Percentiles rank a stretch among this genome's conserved stretches.
Conservation (phyloP, 2,888 invertebrate species). For the Hydroisotoma schaefferi region DNA sequence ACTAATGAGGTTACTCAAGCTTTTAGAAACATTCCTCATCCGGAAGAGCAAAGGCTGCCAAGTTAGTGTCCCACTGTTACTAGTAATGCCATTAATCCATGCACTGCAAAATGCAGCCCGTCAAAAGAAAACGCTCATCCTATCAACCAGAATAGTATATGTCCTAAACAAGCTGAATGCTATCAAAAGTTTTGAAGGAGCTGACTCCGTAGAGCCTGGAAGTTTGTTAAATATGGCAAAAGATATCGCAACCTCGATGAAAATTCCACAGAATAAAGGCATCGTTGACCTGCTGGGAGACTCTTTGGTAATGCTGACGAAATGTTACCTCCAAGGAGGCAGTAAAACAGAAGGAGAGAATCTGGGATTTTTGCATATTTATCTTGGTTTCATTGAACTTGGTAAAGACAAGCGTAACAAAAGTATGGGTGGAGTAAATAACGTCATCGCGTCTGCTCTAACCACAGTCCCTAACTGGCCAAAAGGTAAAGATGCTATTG, state of each 20-base stretch:
- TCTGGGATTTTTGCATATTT: constrained; percentile 10
- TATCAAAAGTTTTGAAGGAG: constrained; percentile 19
- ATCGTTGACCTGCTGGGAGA: constrained; percentile 22
- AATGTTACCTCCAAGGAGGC: constrained; percentile 16
- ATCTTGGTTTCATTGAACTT: constrained; percentile 9
- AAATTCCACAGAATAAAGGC: constrained; percentile 9
- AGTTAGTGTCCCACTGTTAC: constrained; percentile 25
- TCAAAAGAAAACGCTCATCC: constrained; percentile 4
- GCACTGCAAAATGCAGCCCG: constrained; percentile 9
- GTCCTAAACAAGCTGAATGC: constrained; percentile 23
- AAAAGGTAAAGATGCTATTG: constrained; percentile 13
- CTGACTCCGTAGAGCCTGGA: constrained; percentile 16
- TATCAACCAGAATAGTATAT: constrained; percentile 15
- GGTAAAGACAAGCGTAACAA: constrained; percentile 6
- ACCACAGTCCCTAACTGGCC: constrained; percentile 18
- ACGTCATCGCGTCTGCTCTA: constrained; percentile 16
- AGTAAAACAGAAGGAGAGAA: constrained; percentile 12
- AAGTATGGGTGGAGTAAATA: constrained; percentile 11
- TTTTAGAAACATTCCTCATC: constrained; percentile 27
- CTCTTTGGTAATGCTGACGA: constrained; percentile 12
- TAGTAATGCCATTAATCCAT: constrained; percentile 33
- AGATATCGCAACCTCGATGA: constrained; percentile 16
- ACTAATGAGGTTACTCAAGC: constrained; percentile 25
- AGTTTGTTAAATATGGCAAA: constrained; percentile 14
- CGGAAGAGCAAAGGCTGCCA: constrained; percentile 25